Conservation (phyloP, 2,797 vertebrate genomes). For the Malacoctenus gilli region DNA sequence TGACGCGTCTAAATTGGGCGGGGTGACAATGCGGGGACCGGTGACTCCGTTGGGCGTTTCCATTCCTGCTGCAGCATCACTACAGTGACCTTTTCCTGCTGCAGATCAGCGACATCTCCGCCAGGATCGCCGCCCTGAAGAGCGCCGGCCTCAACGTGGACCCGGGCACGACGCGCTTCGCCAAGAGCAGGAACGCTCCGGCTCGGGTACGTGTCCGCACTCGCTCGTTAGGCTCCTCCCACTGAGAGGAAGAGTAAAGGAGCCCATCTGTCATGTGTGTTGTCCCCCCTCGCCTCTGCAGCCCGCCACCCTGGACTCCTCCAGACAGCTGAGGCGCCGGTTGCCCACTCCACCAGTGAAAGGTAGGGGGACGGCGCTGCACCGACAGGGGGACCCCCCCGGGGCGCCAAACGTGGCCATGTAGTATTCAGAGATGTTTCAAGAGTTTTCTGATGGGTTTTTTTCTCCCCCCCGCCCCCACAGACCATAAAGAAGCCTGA, state of each 20-base stretch:
- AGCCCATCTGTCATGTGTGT: no score
- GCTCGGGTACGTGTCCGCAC: conserved; percentile 49
- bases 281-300: no score
- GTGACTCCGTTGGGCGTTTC: no score
- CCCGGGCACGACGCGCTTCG: conserved; percentile 59
- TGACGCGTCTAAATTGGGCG: no score
- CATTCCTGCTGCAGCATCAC: no score
- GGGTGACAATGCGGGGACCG: no score
- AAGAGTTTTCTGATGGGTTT: no score
- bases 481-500: conserved; percentile 60
- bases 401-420: no score
- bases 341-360: conserved; percentile 77
- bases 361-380: conserved; percentile 64
- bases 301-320: conserved; percentile 75
- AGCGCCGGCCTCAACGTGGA: conserved; percentile 81
- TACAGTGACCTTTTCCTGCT: background rate
- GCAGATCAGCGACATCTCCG: conserved; percentile 79
- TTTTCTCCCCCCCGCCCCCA: conserved; percentile 17
- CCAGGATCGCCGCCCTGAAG: conserved; percentile 81
- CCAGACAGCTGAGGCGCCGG: conserved; percentile 72
- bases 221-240: background rate
- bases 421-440: no score
- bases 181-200: conserved; percentile 60
- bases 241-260: no score
- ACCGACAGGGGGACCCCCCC: no score